These are phyloP conservation scores for Drosophila truncata DNA, from an alignment of 1,140 invertebrate species.

Conservation along the genomic window DNA sequence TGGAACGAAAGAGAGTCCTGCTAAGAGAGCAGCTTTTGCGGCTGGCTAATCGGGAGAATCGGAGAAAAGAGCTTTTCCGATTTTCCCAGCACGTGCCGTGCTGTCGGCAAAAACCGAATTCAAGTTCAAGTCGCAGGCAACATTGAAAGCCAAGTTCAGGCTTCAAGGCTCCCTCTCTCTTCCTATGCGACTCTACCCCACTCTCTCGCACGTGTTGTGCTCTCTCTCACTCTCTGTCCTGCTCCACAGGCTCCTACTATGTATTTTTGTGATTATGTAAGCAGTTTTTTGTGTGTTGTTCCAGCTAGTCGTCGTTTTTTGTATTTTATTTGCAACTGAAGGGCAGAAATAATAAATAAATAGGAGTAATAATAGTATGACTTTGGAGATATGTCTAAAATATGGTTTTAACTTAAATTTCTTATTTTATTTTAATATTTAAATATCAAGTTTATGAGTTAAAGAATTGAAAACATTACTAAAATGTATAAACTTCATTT, in stretches of 20 bases:
- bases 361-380: neutral
- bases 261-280: constrained; percentile 77
- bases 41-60: constrained; percentile 4
- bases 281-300: constrained; percentile 49
- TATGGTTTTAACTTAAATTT: neutral
- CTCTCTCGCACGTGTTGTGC: constrained; percentile 29
- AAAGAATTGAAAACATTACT: neutral
- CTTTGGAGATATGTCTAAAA: neutral
- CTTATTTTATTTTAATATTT: neutral
- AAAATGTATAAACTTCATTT: neutral
- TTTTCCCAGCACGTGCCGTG: constrained; percentile 52
- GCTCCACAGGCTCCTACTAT: constrained; percentile 13
- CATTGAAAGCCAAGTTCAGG: constrained; percentile 82
- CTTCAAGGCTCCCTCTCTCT: constrained; percentile 41
- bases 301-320: constrained; percentile 45
- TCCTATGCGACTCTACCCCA: constrained; percentile 11
- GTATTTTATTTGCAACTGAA: constrained; percentile 3
- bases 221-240: constrained; percentile 16
- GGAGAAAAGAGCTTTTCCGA: constrained; percentile 47
- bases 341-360: neutral
- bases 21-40: constrained; percentile 24
- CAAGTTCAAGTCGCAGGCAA: constrained; percentile 81
- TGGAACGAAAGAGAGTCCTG: constrained; percentile 7
- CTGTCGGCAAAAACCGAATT: constrained; percentile 48
- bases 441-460: neutral